Base-by-base conservation (phyloP, 2,888 invertebrate genomes). In the Metallyticus violacea region DNA sequence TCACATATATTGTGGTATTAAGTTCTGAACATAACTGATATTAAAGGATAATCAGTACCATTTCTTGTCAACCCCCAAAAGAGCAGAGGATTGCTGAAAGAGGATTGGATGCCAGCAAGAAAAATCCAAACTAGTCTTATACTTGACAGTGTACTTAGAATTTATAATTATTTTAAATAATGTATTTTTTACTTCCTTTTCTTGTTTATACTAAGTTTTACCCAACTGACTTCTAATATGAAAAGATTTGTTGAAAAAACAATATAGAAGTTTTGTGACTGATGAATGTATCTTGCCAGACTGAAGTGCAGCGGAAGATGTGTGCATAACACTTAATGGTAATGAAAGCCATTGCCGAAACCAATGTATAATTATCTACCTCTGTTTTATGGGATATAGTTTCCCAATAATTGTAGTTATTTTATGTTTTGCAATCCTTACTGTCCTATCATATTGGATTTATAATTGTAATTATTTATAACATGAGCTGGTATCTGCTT, bases 141-240 rank as follows among this genome's bases (percentile, higher is more conserved):
- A 86, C 77, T 84, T 85, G 87, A 85, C 87, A 85, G 62, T 28
- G 87, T 87, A 87, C 87, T 87, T 87, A 87, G 62, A 62, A 77
- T n/a, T 77, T 77, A 6, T 28, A 77, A 77, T 28, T 77, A 28
- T 77, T 82, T 77, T n/a, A 7, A 27, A 15, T 15, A 28, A 22
- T 27, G 22, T 79, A 27, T n/a, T 76, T 29, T 83, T 25, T 22
- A 26, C 76, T 82, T 30, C 76, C 76, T 76, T 27, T 76, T 83
- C 30, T 86, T 78, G 77, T 79, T 29, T 78, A 85, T 40, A 76
- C 76, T 30, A 81, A 85, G 81, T 62, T 85, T 30, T 77, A 28
- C 27, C 29, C 6, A 81, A n/a, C 26, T 62, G 26, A 30, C 9
- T 15, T 79, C n/a, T 26, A 77, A 85, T 76, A 78, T 79, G 78